Evolutionary conservation across 2,888 invertebrate species (phyloP).

Genomic region (Cabera pusaria): DNA sequence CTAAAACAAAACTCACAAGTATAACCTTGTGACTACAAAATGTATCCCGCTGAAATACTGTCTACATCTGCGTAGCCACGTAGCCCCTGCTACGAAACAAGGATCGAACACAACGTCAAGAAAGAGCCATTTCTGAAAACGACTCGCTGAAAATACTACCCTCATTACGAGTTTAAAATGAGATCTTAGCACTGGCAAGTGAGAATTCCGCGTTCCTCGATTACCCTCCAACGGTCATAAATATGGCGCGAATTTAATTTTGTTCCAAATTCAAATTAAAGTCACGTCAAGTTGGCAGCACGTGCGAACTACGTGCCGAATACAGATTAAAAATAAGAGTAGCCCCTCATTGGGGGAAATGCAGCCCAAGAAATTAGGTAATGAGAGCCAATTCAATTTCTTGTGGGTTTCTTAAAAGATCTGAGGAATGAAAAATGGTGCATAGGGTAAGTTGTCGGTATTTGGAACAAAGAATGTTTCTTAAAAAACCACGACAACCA

Average conservation of each 20-base stretch:
- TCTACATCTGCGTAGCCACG: too few relatives aligned
- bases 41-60: too few relatives aligned
- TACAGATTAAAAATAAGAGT: conserved; percentile 46
- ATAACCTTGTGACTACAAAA: too few relatives aligned
- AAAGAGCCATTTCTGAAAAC: not conserved
- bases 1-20: too few relatives aligned
- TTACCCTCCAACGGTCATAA: conserved; percentile 72
- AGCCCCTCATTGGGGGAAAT: conserved; percentile 23
- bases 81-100: too few relatives aligned
- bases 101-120: too few relatives aligned
- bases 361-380: conserved; percentile 26
- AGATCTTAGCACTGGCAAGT: conserved; percentile 38
- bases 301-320: conserved; percentile 61
- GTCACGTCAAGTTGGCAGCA: conserved; percentile 69
- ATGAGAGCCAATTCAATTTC: conserved; percentile 24
- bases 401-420: conserved; percentile 6
- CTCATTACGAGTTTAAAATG: conserved; percentile 32
- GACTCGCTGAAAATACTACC: conserved; percentile 11
- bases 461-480: too few relatives aligned
- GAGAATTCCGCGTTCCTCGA: conserved; percentile 44
- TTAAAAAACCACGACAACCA: too few relatives aligned
- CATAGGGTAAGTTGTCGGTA: too few relatives aligned
- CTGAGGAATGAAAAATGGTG: too few relatives aligned
- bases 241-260: conserved; percentile 77
- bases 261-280: conserved; percentile 74